Evolutionary conservation across 1,140 invertebrate genomes (phyloP).

Genomic region (Hypsibius dujardini): DNA sequence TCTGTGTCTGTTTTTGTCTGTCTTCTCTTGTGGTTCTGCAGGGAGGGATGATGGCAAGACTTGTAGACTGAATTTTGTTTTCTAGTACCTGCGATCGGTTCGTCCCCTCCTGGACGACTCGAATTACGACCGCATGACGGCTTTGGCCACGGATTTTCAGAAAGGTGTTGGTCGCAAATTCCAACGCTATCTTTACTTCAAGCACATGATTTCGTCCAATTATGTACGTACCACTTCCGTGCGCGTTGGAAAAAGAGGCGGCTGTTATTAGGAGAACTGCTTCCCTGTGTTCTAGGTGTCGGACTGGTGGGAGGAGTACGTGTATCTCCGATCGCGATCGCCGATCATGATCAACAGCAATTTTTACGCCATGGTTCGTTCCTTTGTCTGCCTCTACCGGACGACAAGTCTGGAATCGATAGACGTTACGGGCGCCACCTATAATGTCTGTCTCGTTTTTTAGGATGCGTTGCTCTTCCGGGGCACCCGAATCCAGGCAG

Average conservation of each 20-base stretch:
- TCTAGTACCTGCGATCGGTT: conserved; percentile 63
- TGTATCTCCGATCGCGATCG: conserved; percentile 76
- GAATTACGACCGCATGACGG: conserved; percentile 64
- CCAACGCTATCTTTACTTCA: conserved; percentile 77
- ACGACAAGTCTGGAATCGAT: neutral
- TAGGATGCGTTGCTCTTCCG: conserved; percentile 26
- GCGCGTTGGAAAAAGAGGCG: too few species aligned
- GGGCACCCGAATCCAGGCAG: conserved; percentile 55
- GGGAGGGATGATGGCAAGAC: too few species aligned
- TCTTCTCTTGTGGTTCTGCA: too few species aligned
- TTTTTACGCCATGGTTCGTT: conserved; percentile 68
- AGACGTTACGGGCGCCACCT: neutral
- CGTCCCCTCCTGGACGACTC: conserved; percentile 59
- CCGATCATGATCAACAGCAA: conserved; percentile 96
- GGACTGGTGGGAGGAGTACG: conserved; percentile 99
- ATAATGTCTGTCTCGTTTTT: neutral
- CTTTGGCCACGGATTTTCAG: conserved; percentile 70
- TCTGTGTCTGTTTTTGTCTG: conserved; percentile 16
- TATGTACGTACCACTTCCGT: conserved; percentile 34
- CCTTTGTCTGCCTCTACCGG: too few species aligned
- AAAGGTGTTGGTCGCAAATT: conserved; percentile 72
- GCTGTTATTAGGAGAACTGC: too few species aligned
- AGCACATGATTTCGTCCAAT: conserved; percentile 54
- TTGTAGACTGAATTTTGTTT: conserved; percentile 1
- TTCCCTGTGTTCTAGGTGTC: conserved; percentile 48